These are phyloP conservation scores for Sebastes fasciatus DNA, from an alignment of 2,113 vertebrate species.

Conservation along the genomic window DNA sequence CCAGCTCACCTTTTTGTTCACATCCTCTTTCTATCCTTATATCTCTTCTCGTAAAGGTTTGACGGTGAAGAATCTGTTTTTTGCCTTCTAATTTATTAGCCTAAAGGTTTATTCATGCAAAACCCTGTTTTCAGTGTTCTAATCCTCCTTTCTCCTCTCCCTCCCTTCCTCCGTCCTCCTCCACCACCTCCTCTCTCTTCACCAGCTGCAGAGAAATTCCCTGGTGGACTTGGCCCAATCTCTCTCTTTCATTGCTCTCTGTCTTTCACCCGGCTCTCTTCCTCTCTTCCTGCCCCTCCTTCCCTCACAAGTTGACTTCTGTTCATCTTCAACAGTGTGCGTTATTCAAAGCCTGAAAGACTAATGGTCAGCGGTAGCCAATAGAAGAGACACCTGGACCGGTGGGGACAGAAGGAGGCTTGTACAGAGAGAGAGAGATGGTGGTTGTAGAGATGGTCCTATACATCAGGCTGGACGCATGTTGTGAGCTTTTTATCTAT, in stretches of 20 bases:
- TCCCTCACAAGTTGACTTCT: constrained; percentile 79
- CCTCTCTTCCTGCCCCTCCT: constrained; percentile 81
- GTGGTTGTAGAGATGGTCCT: constrained; percentile 56
- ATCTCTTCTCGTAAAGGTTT: constrained; percentile 28
- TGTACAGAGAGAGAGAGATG: constrained; percentile 65
- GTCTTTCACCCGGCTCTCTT: constrained; percentile 75
- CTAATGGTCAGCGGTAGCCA: constrained; percentile 68
- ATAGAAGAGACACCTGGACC: constrained; percentile 77
- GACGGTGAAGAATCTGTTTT: constrained; percentile 28
- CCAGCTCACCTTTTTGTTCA: constrained; percentile 7
- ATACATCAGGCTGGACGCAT: constrained; percentile 70
- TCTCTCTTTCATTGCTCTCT: constrained; percentile 71
- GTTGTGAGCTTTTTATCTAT: constrained; percentile 63
- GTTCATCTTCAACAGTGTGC: constrained; percentile 74
- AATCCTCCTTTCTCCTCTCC: constrained; percentile 53
- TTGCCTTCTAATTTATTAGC: constrained; percentile 50
- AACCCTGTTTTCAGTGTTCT: constrained; percentile 56
- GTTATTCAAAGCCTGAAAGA: constrained; percentile 75
- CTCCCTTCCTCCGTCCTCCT: constrained; percentile 56
- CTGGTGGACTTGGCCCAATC: constrained; percentile 74
- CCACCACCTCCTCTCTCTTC: constrained; percentile 53
- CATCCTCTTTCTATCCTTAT: neutral
- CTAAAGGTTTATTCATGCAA: constrained; percentile 68
- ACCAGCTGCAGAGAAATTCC: constrained; percentile 79
- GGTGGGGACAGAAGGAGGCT: constrained; percentile 65